These are phyloP conservation scores for Sternotherus odoratus DNA, from an alignment of 2,797 vertebrate species.

Conservation along the genomic window DNA sequence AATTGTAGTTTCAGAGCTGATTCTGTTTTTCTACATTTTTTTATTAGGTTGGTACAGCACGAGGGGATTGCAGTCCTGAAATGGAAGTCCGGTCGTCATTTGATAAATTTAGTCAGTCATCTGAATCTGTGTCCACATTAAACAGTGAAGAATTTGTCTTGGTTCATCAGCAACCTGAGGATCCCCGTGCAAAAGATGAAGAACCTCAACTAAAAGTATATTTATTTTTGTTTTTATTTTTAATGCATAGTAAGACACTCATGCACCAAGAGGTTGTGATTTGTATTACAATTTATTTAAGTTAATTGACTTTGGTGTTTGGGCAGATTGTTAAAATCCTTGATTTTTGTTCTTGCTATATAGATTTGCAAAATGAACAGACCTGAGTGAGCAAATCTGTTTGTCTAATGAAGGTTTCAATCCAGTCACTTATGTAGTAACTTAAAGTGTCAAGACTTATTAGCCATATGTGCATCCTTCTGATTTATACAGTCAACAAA, in stretches of 20 bases:
- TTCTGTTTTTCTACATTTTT: background rate
- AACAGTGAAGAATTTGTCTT: conserved; percentile 96
- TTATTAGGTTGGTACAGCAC: conserved; percentile 53
- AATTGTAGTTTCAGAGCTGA: background rate
- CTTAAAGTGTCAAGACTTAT: background rate
- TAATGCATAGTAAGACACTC: background rate
- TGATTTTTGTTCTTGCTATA: background rate
- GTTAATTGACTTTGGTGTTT: background rate
- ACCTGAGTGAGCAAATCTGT: background rate
- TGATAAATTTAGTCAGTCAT: conserved; percentile 88
- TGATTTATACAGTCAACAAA: background rate
- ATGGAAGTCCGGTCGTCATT: conserved; percentile 92
- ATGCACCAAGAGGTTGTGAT: background rate
- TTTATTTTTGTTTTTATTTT: conserved; percentile 14
- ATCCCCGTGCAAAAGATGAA: conserved; percentile 83
- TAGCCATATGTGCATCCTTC: background rate
- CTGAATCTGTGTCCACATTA: conserved; percentile 89
- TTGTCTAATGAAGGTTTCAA: background rate
- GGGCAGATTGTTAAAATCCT: background rate
- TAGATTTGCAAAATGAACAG: background rate
- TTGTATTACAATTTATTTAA: background rate
- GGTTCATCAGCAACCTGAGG: conserved; percentile 85
- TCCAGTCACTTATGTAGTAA: background rate
- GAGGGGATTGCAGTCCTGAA: conserved; percentile 54
- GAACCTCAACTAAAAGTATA: conserved; percentile 91